Evolutionary conservation across 2,888 invertebrate genomes (phyloP), one percentile per base, ranked within the genome.

Genomic region (Mesorhabditis spiculigera): DNA sequence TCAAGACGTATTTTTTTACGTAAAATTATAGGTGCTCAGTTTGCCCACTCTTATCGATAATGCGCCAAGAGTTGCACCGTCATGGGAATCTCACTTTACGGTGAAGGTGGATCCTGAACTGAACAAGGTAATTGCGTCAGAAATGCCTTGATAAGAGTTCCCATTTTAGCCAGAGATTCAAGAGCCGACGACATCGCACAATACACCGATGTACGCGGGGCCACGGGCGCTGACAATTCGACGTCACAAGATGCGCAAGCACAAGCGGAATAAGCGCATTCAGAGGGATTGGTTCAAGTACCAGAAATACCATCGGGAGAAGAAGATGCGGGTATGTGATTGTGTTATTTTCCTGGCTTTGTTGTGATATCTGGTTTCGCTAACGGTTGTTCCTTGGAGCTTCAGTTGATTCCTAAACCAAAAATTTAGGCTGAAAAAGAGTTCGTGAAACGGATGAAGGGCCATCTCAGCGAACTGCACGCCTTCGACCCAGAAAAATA

Each of bases 231-330:
- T 82, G 64, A 81, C 81, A 4, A 82, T 83, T 64, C 72, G 83
- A n/a, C 73, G 83, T 28, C 81, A 81, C 73, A 84, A 84, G 71
- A 83, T 83, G 82, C 82, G 81, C 75, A 83, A 82, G 69, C 83
- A 84, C 63, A 83, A 83, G 79, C 70, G 78, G 65, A 69, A 75
- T 63, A 79, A 78, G 78, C 77, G 83, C 13, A 81, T 74, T 68
- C 75, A 82, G 50, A 72, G 82, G 42, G 81, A 82, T 69, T 84
- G 75, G 73, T 82, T 81, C 76, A 83, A 83, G 70, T 82, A 82
- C 67, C 79, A 81, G 67, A 84, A 81, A 66, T 81, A 80, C 63
- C 83, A 83, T 63, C 73, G 80, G 0, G 78, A 82, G 70, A 83
- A 83, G 69, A 83, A 84, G 71, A 71, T 81, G 10, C 76, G 71